Percentiles rank a stretch among this genome's conserved stretches.
Conservation (phyloP, 2,888 invertebrate genomes). For the Philereme transversata region DNA sequence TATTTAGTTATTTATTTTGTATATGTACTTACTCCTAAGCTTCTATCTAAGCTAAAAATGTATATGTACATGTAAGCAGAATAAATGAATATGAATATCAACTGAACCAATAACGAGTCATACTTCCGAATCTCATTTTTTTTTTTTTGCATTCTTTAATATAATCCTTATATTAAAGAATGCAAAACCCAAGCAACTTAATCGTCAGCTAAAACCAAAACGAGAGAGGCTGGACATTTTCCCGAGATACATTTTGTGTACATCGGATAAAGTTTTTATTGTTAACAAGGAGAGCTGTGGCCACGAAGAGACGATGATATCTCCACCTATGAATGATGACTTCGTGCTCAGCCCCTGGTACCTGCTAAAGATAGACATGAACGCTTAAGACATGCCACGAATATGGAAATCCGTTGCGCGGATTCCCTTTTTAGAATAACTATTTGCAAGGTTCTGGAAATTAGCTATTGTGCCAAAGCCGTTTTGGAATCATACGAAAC, state of each 20-base stretch:
- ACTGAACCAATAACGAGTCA: too few species aligned
- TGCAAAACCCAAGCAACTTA: slow-evolving; percentile 10
- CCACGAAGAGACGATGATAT: slow-evolving; percentile 81
- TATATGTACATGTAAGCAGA: too few species aligned
- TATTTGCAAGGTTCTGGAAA: slow-evolving; percentile 30
- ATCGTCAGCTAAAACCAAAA: slow-evolving; percentile 51
- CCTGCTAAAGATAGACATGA: slow-evolving; percentile 69
- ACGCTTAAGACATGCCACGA: slow-evolving; percentile 73
- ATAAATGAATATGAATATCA: too few species aligned
- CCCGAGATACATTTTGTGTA: slow-evolving; percentile 75
- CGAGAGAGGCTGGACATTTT: slow-evolving; percentile 57
- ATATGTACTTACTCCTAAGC: too few species aligned
- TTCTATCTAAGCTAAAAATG: too few species aligned
- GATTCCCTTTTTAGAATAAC: slow-evolving; percentile 31
- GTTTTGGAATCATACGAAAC: slow-evolving; percentile 23
- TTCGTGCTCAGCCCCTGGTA: slow-evolving; percentile 80
- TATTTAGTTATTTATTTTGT: too few species aligned
- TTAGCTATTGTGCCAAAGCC: slow-evolving; percentile 26
- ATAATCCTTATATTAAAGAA: too few species aligned
- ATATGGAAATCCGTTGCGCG: slow-evolving; percentile 64
- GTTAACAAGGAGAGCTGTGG: slow-evolving; percentile 80
- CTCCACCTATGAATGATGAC: slow-evolving; percentile 82
- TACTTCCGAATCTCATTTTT: too few species aligned
- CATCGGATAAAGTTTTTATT: slow-evolving; percentile 82
- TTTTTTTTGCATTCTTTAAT: too few species aligned